Evolutionary conservation across 1,140 invertebrate species (phyloP), one percentile per base, ranked within the genome.

Genomic region (Bradysia coprophila): DNA sequence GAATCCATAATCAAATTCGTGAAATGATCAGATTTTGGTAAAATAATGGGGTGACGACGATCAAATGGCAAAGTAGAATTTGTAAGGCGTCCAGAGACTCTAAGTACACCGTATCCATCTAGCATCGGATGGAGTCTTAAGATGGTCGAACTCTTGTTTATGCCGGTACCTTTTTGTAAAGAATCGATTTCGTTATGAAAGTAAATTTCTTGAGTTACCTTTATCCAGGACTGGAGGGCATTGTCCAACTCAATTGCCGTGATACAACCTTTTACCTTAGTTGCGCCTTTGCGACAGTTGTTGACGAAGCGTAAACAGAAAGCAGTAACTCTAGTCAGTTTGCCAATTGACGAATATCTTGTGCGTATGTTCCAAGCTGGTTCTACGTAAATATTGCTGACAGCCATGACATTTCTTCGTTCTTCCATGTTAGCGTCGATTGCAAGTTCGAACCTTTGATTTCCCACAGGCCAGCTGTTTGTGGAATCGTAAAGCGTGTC

Each of bases 1-100:
- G 55, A 34, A 11, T 24, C 36, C 11, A 59, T 48, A 13, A 57
- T 50, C 6, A 54, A 43, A 8, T 23, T 15, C 13, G 46, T 42
- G 10, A 56, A 42, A 18, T 16, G 3, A 8, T 40, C 42, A 15
- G 42, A 19, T n/a, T 45, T 33, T 11, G 46, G 47, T 10, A 57
- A 22, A 19, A 57, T 51, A 10, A 48, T 45, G 33, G 52, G 50
- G 46, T 54, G 48, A 23, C 57, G 64, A 13, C 47, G 45, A 19
- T 51, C 45, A 40, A 52, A 41, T 13, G 46, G 24, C 1, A 66
- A 8, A 19, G 51, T 41, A 6, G 56, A 38, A 21, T 56, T 37
- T 9, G 43, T 11, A 2, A 65, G 43, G 38, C 62, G 46, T 11
- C 64, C 61, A 15, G 62, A 60, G 24, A 66, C 62, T 38, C 61